Base-by-base conservation (phyloP, 92 coral and sea anemone species). In the Pocillopora grandis region DNA sequence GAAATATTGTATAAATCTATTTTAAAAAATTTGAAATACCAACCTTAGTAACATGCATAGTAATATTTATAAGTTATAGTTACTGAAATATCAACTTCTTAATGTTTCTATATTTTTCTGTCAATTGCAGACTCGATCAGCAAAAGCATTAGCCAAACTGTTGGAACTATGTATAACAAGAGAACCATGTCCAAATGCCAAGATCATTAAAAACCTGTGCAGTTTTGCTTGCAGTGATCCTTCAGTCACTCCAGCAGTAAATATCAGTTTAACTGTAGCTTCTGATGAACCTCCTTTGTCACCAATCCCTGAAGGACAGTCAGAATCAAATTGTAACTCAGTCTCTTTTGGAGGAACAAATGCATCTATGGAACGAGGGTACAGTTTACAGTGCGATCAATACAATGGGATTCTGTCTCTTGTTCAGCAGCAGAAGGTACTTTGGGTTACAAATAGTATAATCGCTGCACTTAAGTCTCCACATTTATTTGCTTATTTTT, bases 161-260 rank as follows among this genome's bases (percentile, higher is more conserved):
- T 77, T 96, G 68, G 95, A 94, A 86, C 87, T 92, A 63, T 95
- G 97, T 63, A 89, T 92, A 88, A 20, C 82, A 60, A 87, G 98
- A 77, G 88, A 92, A 52, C 98, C 99, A 7, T 94, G 98, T 73
- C 99, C 99, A 14, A 96, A 94, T 86, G 84, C 98, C 59, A 96
- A 96, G 95, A 96, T 96, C 72, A 85, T 96, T 60, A 96, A 96
- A 87, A 96, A 96, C 84, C 93, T 96, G 12, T 96, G 99, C 80
- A 85, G 91, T 21, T 96, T 96, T 86, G 99, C 94, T 9, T 96
- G 99, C 21, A 86, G 94, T 73, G 99, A 96, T 76, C 98, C 98
- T 31, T 70, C 92, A 2, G 89, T 82, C 88, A 96, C 99, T 18
- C 99, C 99, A 18, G 76, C 90, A 33, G 83, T 96, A 76, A 91